Conservation (phyloP, 2,797 vertebrate species). For the Anguilla marmorata region DNA sequence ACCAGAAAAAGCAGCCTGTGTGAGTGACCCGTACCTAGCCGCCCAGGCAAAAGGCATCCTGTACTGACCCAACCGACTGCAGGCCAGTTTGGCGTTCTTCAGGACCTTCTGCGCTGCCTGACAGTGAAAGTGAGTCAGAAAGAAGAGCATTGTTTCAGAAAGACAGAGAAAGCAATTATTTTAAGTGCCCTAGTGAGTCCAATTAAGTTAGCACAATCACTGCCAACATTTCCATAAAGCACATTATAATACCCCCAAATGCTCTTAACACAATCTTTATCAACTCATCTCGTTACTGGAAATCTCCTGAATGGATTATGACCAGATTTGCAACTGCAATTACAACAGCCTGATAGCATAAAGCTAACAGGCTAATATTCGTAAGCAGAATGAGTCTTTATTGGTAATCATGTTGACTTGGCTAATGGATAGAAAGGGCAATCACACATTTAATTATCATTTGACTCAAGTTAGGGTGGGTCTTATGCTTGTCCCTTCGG, state of each 20-base stretch:
- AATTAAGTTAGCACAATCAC: background rate
- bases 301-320: slow-evolving; percentile 8
- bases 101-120: slow-evolving; percentile 94
- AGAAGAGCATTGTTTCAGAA: background rate
- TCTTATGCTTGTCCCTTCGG: background rate
- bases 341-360: background rate
- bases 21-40: slow-evolving; percentile 76
- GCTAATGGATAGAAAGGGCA: background rate
- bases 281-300: background rate
- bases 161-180: background rate
- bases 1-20: background rate
- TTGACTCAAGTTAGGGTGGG: background rate
- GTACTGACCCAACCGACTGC: slow-evolving; percentile 90
- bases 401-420: background rate
- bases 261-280: background rate
- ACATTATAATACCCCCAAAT: background rate
- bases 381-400: background rate
- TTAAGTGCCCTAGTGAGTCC: background rate
- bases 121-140: slow-evolving; percentile 35
- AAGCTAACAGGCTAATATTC: background rate
- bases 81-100: slow-evolving; percentile 92
- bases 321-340: background rate
- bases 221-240: slow-evolving; percentile 14
- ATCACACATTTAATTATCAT: background rate
- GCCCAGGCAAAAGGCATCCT: slow-evolving; percentile 98